Base-by-base conservation (phyloP, 2,797 vertebrate species). In the Leucoraja ocellata region DNA sequence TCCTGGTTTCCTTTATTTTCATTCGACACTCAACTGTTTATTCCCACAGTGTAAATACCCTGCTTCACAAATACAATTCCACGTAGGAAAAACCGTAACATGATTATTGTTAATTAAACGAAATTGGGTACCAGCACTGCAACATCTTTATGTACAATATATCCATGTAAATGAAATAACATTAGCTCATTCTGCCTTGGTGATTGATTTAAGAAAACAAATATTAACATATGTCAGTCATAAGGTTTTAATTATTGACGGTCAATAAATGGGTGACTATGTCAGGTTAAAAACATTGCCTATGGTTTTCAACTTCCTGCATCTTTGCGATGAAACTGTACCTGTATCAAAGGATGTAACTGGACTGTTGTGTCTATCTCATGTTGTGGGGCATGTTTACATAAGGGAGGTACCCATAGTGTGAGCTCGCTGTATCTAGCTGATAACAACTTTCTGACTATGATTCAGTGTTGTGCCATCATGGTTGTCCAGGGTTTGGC, bases 111-210 rank as follows among this genome's bases (percentile, higher is more conserved):
- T 74, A 54, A 54, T 46, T 74, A 54, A 76, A 92, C 9, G 18
- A 73, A 71, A 1, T 25, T 11, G 73, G 23, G 21, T 11, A 74
- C 36, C 71, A 58, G 46, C n/a, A 46, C 23, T 36, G 39, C 90
- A 54, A n/a, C 76, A n/a, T 76, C 71, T 76, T 92, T 74, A 28
- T 76, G 88, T 11, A 46, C 68, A 25, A 7, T 73, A 32, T 46
- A 54, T 25, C 71, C 74, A 25, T 58, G 28, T 58, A 92, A 92
- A 76, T 46, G 73, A 91, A 91, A 91, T 54, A 92, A 73, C 54
- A 71, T 54, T 54, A 92, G 73, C 71, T 28, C 90, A 74, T 46
- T 28, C 71, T 76, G 46, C 21, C 46, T 54, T 25, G 73, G 68
- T 46, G 71, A 92, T 39, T 54, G 71, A n/a, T 76, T 76, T 76